Conservation (phyloP, 2,113 vertebrate species). For the Gobio gobio region DNA sequence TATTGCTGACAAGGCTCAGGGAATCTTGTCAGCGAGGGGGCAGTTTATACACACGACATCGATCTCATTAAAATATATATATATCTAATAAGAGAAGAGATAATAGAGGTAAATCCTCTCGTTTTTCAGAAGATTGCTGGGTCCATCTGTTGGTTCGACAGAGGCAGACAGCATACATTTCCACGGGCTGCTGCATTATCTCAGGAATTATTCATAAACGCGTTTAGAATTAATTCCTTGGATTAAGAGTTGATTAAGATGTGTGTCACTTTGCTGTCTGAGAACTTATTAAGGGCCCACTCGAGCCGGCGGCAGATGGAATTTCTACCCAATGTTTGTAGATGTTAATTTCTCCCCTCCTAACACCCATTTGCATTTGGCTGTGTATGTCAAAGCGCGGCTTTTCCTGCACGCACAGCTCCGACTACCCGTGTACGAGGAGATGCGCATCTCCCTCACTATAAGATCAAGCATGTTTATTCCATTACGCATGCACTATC, state of each 20-base stretch:
- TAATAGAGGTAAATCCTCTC: conserved; percentile 63
- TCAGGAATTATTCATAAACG: conserved; percentile 91
- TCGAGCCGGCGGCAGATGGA: conserved; percentile 90
- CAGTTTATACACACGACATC: conserved; percentile 60
- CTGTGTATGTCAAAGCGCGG: conserved; percentile 80
- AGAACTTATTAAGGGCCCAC: conserved; percentile 93
- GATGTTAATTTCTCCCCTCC: conserved; percentile 92
- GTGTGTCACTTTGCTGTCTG: conserved; percentile 96
- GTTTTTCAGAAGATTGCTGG: conserved; percentile 66
- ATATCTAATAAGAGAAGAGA: conserved; percentile 66
- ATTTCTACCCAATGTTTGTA: conserved; percentile 91
- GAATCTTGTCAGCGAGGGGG: conserved; percentile 8
- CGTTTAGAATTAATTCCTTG: conserved; percentile 90
- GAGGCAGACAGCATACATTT: conserved; percentile 76
- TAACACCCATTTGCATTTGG: conserved; percentile 89
- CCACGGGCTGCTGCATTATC: conserved; percentile 76
- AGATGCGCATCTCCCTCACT: conserved; percentile 59
- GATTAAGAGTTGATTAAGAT: conserved; percentile 98
- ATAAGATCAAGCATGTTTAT: conserved; percentile 43
- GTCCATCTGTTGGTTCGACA: conserved; percentile 75
- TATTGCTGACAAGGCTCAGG: neutral
- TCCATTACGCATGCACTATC: conserved; percentile 40
- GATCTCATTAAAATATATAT: conserved; percentile 68
- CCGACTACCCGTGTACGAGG: conserved; percentile 63
- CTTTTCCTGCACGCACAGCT: conserved; percentile 70